Evolutionary conservation across 2,797 vertebrate genomes (phyloP).

Genomic region (Holocentrus rufus): DNA sequence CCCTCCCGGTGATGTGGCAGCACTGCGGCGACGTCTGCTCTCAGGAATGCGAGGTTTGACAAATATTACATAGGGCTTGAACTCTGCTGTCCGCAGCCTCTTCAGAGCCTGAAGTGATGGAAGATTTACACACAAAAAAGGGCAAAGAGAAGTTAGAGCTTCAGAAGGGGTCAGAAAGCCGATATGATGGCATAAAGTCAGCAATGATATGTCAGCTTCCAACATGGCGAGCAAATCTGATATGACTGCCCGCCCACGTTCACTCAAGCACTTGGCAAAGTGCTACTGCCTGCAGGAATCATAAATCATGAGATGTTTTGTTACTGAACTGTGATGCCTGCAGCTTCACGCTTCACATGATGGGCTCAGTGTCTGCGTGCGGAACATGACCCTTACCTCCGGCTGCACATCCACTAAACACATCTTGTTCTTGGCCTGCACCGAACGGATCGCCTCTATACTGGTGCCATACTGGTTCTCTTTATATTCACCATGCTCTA

Average conservation of each 20-base stretch:
- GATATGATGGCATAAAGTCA: slow-evolving; percentile 2
- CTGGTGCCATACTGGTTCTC: slow-evolving; percentile 95
- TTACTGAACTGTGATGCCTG: neutral
- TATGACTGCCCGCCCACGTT: slow-evolving; percentile 4
- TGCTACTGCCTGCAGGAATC: slow-evolving; percentile 11
- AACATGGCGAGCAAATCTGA: slow-evolving; percentile 17
- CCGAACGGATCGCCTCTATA: slow-evolving; percentile 91
- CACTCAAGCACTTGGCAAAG: slow-evolving; percentile 15
- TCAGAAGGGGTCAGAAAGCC: slow-evolving; percentile 18
- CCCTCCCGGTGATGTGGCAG: slow-evolving; percentile 83
- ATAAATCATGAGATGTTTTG: slow-evolving; percentile 8
- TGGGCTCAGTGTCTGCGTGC: neutral
- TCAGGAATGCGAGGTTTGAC: slow-evolving; percentile 91
- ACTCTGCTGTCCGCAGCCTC: slow-evolving; percentile 91
- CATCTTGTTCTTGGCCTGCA: slow-evolving; percentile 94
- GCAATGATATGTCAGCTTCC: neutral
- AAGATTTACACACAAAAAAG: slow-evolving; percentile 14
- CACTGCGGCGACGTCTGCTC: slow-evolving; percentile 81
- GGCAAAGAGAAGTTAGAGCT: neutral
- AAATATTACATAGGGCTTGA: slow-evolving; percentile 94
- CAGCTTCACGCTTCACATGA: neutral
- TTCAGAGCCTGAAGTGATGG: slow-evolving; percentile 85
- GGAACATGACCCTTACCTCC: slow-evolving; percentile 81
- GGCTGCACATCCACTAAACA: slow-evolving; percentile 95
- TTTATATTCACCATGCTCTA: slow-evolving; percentile 95